Base-by-base conservation (phyloP, 2,113 vertebrate genomes). In the Notothenia rossii region DNA sequence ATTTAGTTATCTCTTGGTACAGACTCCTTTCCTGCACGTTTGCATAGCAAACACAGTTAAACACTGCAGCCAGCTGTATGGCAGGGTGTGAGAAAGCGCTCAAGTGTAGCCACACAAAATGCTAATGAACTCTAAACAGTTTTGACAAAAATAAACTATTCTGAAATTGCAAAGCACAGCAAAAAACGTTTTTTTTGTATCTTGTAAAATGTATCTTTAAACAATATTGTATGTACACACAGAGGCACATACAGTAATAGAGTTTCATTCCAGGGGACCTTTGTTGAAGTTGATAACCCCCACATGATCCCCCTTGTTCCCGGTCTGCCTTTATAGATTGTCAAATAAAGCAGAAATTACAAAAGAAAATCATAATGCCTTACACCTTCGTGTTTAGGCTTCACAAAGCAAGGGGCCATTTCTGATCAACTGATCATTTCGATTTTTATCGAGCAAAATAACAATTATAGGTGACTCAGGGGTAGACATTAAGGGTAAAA, bases 1-100 rank as follows among this genome's bases (percentile, higher is more conserved):
- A 59, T 36, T 67, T 72, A 50, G 18, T 70, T 45, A 77, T 55
- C 49, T 73, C 69, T 50, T 36, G 15, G 40, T 48, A n/a, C n/a
- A 56, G 61, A 51, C 9, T 45, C 36, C 51, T 15, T 61, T 18
- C 54, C 54, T 22, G 49, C 55, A 54, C 29, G 25, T 25, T 25
- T 25, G 25, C 25, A 25, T 25, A 25, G 25, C 25, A 25, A 2
- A 25, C 25, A 25, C 25, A 25, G 25, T 25, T 25, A 25, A 25
- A 25, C 25, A 25, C 25, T 25, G 25, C 25, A 25, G 25, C 25
- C 25, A 25, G 25, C 25, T 25, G 25, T 25, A 25, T 25, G 25
- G 25, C 25, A 25, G 25, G 25, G 25, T 54, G 46, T 45, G 55
- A 20, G 18, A 71, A 48, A 48, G 56, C 10, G 11, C 53, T 58